A percentile compares a stretch with the other conserved stretches of the same genome.
These are phyloP conservation scores for Neodiprion virginianus DNA, from an alignment of 1,140 invertebrate genomes.

Conservation along the genomic window DNA sequence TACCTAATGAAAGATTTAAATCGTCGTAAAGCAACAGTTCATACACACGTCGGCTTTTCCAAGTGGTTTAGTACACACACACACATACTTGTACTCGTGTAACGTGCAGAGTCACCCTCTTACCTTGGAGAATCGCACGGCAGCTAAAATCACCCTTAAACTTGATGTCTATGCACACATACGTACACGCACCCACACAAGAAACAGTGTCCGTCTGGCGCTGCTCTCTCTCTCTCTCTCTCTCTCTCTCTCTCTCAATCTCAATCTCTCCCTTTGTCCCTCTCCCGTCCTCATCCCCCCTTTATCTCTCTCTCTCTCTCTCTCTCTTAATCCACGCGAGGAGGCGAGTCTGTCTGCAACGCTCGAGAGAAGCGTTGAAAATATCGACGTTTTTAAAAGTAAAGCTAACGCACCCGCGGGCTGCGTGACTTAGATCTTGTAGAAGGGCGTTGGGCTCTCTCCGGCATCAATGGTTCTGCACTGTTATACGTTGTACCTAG, in stretches of 20 bases:
- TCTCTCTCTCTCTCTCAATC: background rate
- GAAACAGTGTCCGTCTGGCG: background rate
- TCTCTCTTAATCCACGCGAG: background rate
- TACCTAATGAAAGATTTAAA: background rate
- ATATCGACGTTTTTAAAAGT: conserved; percentile 1
- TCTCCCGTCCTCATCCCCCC: background rate
- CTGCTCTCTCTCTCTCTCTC: background rate
- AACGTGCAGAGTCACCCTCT: background rate
- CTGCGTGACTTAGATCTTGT: no score
- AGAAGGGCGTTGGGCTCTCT: no score
- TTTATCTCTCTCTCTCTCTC: background rate
- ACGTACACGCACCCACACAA: background rate
- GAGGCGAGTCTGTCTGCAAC: background rate
- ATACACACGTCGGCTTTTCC: background rate
- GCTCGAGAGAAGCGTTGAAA: background rate
- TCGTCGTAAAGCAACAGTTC: background rate
- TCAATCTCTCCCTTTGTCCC: background rate
- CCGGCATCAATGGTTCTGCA: no score
- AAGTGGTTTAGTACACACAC: no score
- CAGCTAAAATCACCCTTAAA: conserved; percentile 7
- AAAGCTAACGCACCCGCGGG: background rate
- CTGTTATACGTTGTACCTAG: no score
- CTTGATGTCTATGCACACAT: background rate
- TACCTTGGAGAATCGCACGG: background rate
- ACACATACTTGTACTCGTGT: background rate